Evolutionary conservation across 2,797 vertebrate species (phyloP), one percentile per base, ranked within the genome.

Genomic region (Enteromius viviparus): DNA sequence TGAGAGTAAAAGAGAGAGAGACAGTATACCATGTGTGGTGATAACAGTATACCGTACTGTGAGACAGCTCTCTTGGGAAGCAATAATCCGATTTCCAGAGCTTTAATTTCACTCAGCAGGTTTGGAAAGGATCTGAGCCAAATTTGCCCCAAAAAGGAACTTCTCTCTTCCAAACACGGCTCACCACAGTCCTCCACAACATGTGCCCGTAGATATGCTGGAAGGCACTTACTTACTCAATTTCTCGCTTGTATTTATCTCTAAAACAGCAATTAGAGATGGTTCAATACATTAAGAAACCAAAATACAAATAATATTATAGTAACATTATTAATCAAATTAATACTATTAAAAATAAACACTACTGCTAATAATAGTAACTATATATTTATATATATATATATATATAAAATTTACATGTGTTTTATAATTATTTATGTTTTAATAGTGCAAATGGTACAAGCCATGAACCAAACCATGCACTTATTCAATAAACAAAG

Each of bases 71-170:
- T 84, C 82, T 66, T 49, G 85, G 82, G 85, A 86, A 80, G 74
- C 65, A 77, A 76, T 87, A 85, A 87, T 87, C 86, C 68, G 78
- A 87, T 87, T 87, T 77, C 51, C 51, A 6, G 72, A 77, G 81
- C 86, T 83, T 87, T 83, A 81, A 84, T 87, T 87, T 85, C 81
- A 82, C 86, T 85, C 86, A 78, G 58, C 66, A 72, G 71, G 77
- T 76, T 75, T 82, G 81, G 66, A 87, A 84, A 69, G 76, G 53
- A 83, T 76, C 72, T 77, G 74, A 80, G 72, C 51, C 74, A 85
- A 66, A 32, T 71, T 77, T 53, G 32, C 68, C 68, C 75, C 77
- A 81, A 80, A 53, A 60, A 83, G 66, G 53, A 81, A 51, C 42
- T 78, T 84, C 69, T 62, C 45, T 49, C 23, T 70, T 12, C 45